Conservation (phyloP, 2,797 vertebrate genomes). For the Limnodromus scolopaceus region DNA sequence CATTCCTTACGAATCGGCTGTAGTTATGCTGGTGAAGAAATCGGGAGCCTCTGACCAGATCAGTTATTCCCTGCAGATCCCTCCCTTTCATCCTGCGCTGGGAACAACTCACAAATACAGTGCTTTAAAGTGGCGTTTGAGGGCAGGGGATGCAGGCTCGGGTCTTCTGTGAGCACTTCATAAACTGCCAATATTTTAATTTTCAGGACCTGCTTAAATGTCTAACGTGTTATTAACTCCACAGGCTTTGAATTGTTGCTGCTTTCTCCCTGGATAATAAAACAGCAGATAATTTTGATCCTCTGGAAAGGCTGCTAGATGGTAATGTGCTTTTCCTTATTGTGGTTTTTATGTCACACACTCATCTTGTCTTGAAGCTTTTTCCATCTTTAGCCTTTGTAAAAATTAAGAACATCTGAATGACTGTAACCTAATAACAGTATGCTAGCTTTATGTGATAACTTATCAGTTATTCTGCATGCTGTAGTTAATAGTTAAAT, state of each 20-base stretch:
- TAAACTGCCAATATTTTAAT: slow-evolving; percentile 52
- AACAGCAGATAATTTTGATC: slow-evolving; percentile 49
- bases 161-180: slow-evolving; percentile 30
- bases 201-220: slow-evolving; percentile 46
- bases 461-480: slow-evolving; percentile 51
- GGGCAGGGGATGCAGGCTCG: slow-evolving; percentile 10
- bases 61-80: slow-evolving; percentile 29
- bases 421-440: slow-evolving; percentile 33
- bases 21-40: background rate
- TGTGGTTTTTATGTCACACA: slow-evolving; percentile 49
- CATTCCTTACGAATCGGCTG: background rate
- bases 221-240: slow-evolving; percentile 42
- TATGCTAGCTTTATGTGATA: slow-evolving; percentile 35
- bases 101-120: background rate
- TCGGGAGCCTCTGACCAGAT: background rate
- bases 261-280: slow-evolving; percentile 48
- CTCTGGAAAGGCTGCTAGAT: slow-evolving; percentile 38
- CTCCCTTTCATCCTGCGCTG: slow-evolving; percentile 3
- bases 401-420: slow-evolving; percentile 32
- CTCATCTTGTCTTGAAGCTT: slow-evolving; percentile 1
- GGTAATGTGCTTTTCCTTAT: slow-evolving; percentile 29
- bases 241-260: slow-evolving; percentile 50
- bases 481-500: slow-evolving; percentile 59
- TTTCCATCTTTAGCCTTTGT: slow-evolving; percentile 39
- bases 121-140: slow-evolving; percentile 1